phyloP scores from a whole-genome alignment of 2,113 vertebrate species.

The Sinosuthora webbiana region DNA sequence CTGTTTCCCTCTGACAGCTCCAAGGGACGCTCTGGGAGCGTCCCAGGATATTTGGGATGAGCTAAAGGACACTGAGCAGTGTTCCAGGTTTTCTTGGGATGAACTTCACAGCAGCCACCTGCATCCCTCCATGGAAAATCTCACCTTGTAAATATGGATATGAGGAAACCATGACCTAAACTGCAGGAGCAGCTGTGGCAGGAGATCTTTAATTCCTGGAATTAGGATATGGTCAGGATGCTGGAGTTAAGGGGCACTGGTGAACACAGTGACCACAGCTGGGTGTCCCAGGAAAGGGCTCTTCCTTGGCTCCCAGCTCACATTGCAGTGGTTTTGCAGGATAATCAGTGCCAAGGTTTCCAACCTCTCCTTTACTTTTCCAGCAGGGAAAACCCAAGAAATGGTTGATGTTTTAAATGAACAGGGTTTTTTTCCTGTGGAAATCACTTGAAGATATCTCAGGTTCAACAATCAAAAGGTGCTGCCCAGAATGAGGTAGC shows the following conservation, averaged over 20 bases:
- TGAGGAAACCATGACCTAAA: background rate
- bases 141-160: background rate
- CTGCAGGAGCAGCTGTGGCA: background rate
- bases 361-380: background rate
- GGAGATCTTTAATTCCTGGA: background rate
- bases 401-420: background rate
- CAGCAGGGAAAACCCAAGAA: background rate
- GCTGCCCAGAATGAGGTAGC: background rate
- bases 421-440: background rate
- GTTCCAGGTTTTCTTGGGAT: background rate
- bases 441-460: background rate
- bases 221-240: accelerated
- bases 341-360: background rate
- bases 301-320: background rate
- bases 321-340: background rate
- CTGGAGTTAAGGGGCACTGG: background rate
- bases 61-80: background rate
- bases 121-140: background rate
- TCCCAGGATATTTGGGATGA: background rate
- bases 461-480: background rate
- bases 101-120: background rate
- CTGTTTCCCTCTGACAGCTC: background rate
- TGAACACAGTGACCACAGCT: background rate
- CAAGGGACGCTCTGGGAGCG: background rate
- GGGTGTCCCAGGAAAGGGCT: background rate